Evolutionary conservation across 2,888 invertebrate species (phyloP), one percentile per base, ranked within the genome.

Genomic region (Synergus laeviventris): DNA sequence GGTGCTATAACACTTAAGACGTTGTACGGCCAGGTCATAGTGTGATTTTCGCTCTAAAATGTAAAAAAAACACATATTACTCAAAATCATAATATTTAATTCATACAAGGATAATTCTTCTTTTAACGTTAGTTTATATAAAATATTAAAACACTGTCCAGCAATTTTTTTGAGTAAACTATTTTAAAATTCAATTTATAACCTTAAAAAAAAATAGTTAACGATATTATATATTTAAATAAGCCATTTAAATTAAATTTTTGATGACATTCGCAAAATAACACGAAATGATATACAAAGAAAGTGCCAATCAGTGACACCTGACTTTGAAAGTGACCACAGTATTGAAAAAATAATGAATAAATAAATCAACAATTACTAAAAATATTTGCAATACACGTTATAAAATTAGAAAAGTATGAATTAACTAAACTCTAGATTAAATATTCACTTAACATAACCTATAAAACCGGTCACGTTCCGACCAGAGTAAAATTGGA

Each of bases 1-100:
- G 78, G 93, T 91, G 73, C 91, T 91, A 73, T 92, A 90, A 56
- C 95, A 95, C 83, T 94, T 92, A 73, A 96, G 91, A 70, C 95
- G 92, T 77, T 92, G 91, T 79, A 96, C 86, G 9, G 94, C 93
- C 84, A 93, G 92, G 85, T 95, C 95, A 86, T 94, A 95, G 82
- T 93, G 93, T 24, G 70, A 31, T 31, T 24, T 73, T 79, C 80
- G 78, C 83, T 81, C n/a, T 82, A 81, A 76, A 81, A 89, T 88
- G 78, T 61, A 87, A 85, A 73, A 60, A 73, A 38, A 64, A 62
- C 36, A 31, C 5, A 31, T 31, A 31, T 31, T 31, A 31, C 31
- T 31, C 31, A 31, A 5, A 31, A 31, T 2, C 31, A 31, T 31
- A 5, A 31, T 31, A 31, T 31, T 31, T 31, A 31, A 31, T 31